Evolutionary conservation across 1,140 invertebrate species (phyloP).

Genomic region (Harpegnathos saltator): DNA sequence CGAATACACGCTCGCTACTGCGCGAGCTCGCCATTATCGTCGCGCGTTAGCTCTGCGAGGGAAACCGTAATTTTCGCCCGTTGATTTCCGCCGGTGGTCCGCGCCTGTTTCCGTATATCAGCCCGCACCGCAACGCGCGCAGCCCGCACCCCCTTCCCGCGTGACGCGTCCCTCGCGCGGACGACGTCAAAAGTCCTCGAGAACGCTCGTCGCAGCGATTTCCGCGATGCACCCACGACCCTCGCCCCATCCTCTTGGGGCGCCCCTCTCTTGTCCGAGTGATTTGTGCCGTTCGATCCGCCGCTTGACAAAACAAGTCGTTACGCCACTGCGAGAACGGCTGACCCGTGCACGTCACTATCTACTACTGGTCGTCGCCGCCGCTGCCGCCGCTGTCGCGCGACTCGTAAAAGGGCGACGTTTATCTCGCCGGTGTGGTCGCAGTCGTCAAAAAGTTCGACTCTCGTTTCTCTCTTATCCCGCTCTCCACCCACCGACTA

Average conservation of each 20-base stretch:
- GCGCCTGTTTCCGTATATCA: slow-evolving; percentile 35
- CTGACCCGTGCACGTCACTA: slow-evolving; percentile 63
- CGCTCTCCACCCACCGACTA: background rate
- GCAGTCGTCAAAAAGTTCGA: slow-evolving; percentile 72
- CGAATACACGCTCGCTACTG: background rate
- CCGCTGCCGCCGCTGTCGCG: no score
- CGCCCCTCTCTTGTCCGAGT: slow-evolving; percentile 33
- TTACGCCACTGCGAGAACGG: slow-evolving; percentile 61
- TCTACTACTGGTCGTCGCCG: slow-evolving; percentile 61
- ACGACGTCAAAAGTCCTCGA: slow-evolving; percentile 38
- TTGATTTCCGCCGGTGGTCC: slow-evolving; percentile 38
- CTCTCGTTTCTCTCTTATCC: slow-evolving; percentile 69
- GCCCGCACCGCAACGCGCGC: slow-evolving; percentile 16
- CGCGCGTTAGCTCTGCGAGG: background rate
- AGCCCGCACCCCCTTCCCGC: background rate
- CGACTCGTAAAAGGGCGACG: slow-evolving; percentile 68
- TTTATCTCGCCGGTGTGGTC: slow-evolving; percentile 67
- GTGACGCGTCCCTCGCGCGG: no score
- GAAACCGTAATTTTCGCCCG: slow-evolving; percentile 40
- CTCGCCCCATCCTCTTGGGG: no score
- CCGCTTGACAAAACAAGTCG: slow-evolving; percentile 73
- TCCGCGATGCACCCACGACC: slow-evolving; percentile 39
- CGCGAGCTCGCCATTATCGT: slow-evolving; percentile 19
- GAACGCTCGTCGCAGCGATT: slow-evolving; percentile 62
- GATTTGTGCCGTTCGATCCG: slow-evolving; percentile 68